These are phyloP conservation scores for Typhlichthys eigenmanni DNA, from an alignment of 2,797 vertebrate species.

Conservation along the genomic window DNA sequence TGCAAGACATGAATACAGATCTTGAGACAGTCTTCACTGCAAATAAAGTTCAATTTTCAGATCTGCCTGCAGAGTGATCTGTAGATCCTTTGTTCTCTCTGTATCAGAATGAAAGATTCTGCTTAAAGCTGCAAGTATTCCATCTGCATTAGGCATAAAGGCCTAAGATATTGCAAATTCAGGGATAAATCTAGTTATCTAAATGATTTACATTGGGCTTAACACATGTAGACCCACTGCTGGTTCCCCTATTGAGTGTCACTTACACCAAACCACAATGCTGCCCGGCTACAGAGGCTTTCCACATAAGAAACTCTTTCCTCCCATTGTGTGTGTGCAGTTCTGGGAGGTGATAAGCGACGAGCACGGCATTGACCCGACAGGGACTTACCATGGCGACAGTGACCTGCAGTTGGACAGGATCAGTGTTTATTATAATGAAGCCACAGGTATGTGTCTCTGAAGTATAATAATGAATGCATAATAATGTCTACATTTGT, in stretches of 20 bases:
- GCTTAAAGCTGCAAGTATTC: conserved; percentile 40
- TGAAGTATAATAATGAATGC: too few relatives aligned
- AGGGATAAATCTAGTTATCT: conserved; percentile 22
- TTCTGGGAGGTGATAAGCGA: conserved; percentile 88
- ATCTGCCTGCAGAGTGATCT: conserved; percentile 29
- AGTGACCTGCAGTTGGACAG: conserved; percentile 85
- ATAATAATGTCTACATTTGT: not conserved
- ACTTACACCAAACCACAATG: conserved; percentile 25
- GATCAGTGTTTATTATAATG: conserved; percentile 86
- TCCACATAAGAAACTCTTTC: conserved; percentile 31
- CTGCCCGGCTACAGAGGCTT: conserved; percentile 29
- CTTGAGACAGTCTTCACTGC: too few relatives aligned
- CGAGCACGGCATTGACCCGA: conserved; percentile 84
- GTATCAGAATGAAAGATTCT: conserved; percentile 47
- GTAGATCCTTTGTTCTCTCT: conserved; percentile 50
- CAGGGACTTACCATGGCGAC: conserved; percentile 83
- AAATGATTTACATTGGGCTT: conserved; percentile 27
- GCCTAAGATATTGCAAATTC: conserved; percentile 19
- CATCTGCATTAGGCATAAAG: conserved; percentile 41
- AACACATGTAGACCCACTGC: conserved; percentile 46
- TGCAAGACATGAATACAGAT: conserved; percentile 54
- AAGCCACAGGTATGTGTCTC: conserved; percentile 75
- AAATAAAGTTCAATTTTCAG: conserved; percentile 42
- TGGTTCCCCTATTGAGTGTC: conserved; percentile 46
- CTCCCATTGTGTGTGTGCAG: conserved; percentile 52